Evolutionary conservation across 2,888 invertebrate species (phyloP), one percentile per base, ranked within the genome.

Genomic region (Pseudococcus longispinus): DNA sequence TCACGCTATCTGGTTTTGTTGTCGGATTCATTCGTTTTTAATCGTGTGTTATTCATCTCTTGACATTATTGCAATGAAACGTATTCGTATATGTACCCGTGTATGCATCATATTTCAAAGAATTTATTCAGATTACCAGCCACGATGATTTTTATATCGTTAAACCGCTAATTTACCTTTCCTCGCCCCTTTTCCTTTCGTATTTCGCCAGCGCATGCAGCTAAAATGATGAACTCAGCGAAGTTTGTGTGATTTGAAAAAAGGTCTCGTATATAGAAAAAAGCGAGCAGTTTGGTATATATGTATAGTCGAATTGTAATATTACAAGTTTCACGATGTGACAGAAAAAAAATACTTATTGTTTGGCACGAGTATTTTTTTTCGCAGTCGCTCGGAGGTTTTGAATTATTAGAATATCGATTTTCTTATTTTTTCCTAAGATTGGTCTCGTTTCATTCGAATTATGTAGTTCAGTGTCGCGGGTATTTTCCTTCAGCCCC

Each of bases 41-140:
- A 74, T 74, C 74, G 32, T 6, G 74, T 4, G 29, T 74, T 37
- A 74, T 37, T 74, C 37, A 74, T 74, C 74, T 74, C 32, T 37
- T 37, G 29, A 74, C 32, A 37, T 74, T 74, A 32, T 74, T 74
- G 74, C 9, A 70, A 32, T 32, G 15, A 65, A 65, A 26, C n/a
- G 74, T 37, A 37, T 9, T 1, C 37, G 2, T 8, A 4, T 32
- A 26, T 32, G 18, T n/a, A n/a, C n/a, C n/a, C n/a, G n/a, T n/a
- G n/a, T n/a, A n/a, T 74, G 74, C 74, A 32, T 74, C 74, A 74
- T 74, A 74, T 74, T 74, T 74, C 74, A 42, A 42, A 80, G 77
- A 80, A 80, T 42, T 46, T 42, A 80, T 80, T 80, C 77, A 23
- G 15, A 80, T 80, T 80, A 80, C 77, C 42, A 29, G 20, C n/a